Evolutionary conservation across 2,113 vertebrate species (phyloP).

Genomic region (Suricata suricatta): DNA sequence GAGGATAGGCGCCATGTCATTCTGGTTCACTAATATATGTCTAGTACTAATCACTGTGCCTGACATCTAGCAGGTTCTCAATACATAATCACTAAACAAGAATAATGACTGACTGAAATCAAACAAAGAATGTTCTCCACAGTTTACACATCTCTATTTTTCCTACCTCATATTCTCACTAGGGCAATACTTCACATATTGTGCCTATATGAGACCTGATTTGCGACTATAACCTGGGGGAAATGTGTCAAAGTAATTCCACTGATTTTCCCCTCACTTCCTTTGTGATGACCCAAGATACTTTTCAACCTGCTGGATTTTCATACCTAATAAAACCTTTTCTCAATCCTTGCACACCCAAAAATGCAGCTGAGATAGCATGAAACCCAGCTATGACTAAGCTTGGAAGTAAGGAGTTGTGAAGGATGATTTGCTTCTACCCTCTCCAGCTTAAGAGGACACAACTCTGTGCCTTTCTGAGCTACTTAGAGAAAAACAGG

Average conservation of each 20-base stretch:
- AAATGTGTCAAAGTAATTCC: constrained; percentile 18
- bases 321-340: constrained; percentile 40
- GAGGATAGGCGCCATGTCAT: background rate
- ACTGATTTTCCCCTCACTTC: background rate
- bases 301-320: constrained; percentile 39
- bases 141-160: background rate
- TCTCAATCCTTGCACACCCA: background rate
- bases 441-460: background rate
- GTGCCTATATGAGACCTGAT: background rate
- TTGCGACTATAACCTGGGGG: constrained; percentile 17
- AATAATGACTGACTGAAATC: background rate
- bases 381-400: constrained; percentile 1
- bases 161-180: background rate
- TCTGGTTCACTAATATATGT: background rate
- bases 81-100: constrained; percentile 10
- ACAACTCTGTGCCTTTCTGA: background rate
- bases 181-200: background rate
- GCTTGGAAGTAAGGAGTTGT: background rate
- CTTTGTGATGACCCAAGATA: background rate
- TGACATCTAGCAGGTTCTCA: background rate
- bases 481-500: background rate
- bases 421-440: background rate
- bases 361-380: background rate
- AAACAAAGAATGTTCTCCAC: background rate
- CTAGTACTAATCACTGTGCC: background rate